Percentiles rank a stretch among this genome's conserved stretches.
phyloP scores from a whole-genome alignment of 2,113 vertebrate genomes.

The Podilymbus podiceps region DNA sequence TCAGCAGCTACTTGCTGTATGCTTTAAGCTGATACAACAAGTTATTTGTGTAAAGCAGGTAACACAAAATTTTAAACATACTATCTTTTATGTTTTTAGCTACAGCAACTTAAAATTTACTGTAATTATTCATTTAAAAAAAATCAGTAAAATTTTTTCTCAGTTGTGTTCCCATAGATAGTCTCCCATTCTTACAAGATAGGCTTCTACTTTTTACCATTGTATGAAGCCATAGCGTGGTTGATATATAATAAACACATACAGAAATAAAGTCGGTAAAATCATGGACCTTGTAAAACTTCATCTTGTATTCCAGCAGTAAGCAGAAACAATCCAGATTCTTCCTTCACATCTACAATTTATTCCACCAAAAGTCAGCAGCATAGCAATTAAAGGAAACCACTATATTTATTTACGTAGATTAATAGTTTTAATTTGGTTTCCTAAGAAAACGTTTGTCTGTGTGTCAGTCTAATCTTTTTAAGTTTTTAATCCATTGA shows the following conservation, averaged over 20 bases:
- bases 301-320: background rate
- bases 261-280: background rate
- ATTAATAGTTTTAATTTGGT: background rate
- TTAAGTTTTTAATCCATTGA: background rate
- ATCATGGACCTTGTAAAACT: background rate
- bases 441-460: background rate
- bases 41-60: background rate
- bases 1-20: background rate
- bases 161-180: background rate
- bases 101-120: background rate
- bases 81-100: background rate
- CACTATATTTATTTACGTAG: background rate
- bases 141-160: background rate
- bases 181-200: background rate
- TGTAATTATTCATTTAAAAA: background rate
- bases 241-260: background rate
- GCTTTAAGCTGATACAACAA: background rate
- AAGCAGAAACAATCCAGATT: background rate
- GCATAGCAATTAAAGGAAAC: background rate
- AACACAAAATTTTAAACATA: background rate
- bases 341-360: background rate
- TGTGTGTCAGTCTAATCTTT: background rate
- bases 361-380: background rate
- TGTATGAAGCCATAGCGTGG: background rate
- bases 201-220: background rate